A percentile compares a stretch with the other conserved stretches of the same genome.
These are phyloP conservation scores for Psix sp. DNA, from an alignment of 1,140 invertebrate species.

Conservation along the genomic window DNA sequence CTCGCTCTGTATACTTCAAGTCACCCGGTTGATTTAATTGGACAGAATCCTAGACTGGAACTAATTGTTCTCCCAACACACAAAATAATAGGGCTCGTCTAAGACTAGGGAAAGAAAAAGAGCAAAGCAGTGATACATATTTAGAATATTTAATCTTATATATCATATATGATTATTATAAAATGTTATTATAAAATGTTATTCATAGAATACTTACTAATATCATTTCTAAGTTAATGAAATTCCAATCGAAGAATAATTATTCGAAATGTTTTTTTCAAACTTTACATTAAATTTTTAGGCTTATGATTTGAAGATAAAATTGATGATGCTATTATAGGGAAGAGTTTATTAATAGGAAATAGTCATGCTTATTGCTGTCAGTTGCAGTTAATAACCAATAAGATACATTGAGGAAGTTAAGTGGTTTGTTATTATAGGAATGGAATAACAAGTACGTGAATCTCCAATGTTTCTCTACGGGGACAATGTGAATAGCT, in stretches of 20 bases:
- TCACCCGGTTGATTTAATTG: conserved; percentile 59
- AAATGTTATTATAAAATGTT: too few species aligned
- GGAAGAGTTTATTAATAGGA: too few species aligned
- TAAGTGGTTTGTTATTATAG: conserved; percentile 23
- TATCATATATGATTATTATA: too few species aligned
- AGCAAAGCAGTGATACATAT: conserved; percentile 42
- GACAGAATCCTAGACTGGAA: conserved; percentile 57
- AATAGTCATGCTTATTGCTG: too few species aligned
- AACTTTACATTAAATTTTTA: too few species aligned
- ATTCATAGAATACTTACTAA: too few species aligned
- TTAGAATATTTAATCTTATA: conserved; percentile 29
- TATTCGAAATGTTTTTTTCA: too few species aligned
- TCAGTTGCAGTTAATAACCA: neutral
- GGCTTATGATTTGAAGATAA: too few species aligned
- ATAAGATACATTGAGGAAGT: conserved; percentile 13
- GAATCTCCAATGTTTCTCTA: conserved; percentile 23
- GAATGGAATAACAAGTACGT: conserved; percentile 16
- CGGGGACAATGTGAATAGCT: conserved; percentile 21
- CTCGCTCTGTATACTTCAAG: conserved; percentile 57
- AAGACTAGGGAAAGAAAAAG: conserved; percentile 53
- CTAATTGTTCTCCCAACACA: conserved; percentile 56
- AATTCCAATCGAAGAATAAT: too few species aligned
- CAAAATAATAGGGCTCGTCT: conserved; percentile 51
- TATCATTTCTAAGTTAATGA: too few species aligned
- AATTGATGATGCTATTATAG: too few species aligned